Conservation (phyloP, 1,140 invertebrate species). For the Ceratosolen fusciceps region DNA sequence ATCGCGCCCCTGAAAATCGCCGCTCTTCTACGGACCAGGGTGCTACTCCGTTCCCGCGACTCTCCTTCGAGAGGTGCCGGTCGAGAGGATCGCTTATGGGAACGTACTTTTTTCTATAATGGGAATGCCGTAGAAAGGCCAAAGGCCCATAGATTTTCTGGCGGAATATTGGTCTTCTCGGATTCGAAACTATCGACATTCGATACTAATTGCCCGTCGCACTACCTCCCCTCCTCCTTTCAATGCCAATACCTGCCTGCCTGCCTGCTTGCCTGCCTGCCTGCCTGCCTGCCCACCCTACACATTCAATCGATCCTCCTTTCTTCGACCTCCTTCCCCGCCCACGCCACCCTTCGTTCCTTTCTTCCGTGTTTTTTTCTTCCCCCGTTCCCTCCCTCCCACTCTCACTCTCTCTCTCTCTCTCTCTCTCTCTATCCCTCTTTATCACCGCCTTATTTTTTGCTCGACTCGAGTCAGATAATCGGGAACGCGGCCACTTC, state of each 20-base stretch:
- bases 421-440: slow-evolving; percentile 55
- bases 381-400: slow-evolving; percentile 56
- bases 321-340: no score
- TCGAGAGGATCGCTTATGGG: no score
- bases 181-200: slow-evolving; percentile 63
- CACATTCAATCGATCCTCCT: no score
- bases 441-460: slow-evolving; percentile 45
- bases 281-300: no score
- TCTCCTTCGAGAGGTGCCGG: no score
- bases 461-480: slow-evolving; percentile 45
- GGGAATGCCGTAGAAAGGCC: no score
- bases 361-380: slow-evolving; percentile 14
- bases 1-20: no score
- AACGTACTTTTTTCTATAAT: no score
- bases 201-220: slow-evolving; percentile 69
- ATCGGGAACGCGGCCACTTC: slow-evolving; percentile 38
- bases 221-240: slow-evolving; percentile 27
- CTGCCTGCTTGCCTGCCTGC: no score
- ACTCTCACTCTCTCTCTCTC: slow-evolving; percentile 53
- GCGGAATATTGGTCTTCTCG: slow-evolving; percentile 39
- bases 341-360: no score
- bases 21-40: neutral
- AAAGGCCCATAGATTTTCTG: no score
- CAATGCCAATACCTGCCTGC: slow-evolving; percentile 26
- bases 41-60: no score